Evolutionary conservation across 2,113 vertebrate genomes (phyloP), one percentile per base, ranked within the genome.

Genomic region (Antechinus stuartii): DNA sequence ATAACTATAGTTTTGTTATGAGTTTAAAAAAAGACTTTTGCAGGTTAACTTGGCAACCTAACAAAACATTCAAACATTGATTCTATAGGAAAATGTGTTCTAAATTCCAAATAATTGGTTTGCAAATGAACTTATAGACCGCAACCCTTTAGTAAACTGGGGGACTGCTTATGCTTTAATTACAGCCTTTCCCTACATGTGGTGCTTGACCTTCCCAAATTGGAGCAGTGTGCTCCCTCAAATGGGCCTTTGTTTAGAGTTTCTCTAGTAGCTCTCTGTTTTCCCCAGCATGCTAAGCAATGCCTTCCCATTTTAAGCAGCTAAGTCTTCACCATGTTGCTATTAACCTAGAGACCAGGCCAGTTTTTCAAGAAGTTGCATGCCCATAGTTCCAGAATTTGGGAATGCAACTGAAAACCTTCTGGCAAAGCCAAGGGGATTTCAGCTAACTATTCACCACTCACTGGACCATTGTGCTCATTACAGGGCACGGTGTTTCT

Each of bases 401-500:
- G 84, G 49, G 52, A 53, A 61, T 16, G 27, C 47, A 91, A 53
- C n/a, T 4, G 16, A 47, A 54, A 53, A 42, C 54, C n/a, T 61
- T 56, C 92, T 91, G 61, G 35, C 23, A 9, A 11, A 10, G 27
- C 52, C 23, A 5, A 2, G 4, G 42, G 11, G 1, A 10, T 52
- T 49, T 54, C 35, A 68, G 57, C 14, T 91, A 90, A 10, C 11
- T 94, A 90, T 84, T 42, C 46, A 30, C 25, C 25, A 22, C 24
- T 93, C 54, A 3, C 23, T 11, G 25, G 47, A 89, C 30, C 54
- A 47, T 47, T 90, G 16, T 35, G 92, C 0, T 57, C 54, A 49
- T 91, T 91, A 53, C 12, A 89, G 89, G 61, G 54, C 9, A 47
- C 68, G 89, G 55, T 24, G 5, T 54, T 95, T 96, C 89, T 55